Conservation (phyloP, 1,140 invertebrate species). For the Phortica variegata region DNA sequence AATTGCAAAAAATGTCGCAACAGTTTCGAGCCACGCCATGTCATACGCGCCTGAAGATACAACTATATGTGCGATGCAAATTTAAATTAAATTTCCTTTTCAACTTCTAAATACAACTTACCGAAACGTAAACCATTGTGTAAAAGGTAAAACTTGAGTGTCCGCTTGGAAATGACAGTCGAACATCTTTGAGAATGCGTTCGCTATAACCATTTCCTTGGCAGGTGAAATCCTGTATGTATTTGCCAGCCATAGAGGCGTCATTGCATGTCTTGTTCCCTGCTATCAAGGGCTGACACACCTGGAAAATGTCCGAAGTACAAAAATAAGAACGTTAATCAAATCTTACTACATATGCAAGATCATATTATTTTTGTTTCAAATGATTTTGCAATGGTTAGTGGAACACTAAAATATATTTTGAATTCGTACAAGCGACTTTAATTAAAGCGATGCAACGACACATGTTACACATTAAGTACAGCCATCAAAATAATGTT, state of each 20-base stretch:
- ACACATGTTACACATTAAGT: no score
- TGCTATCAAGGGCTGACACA: slow-evolving; percentile 66
- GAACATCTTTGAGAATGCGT: slow-evolving; percentile 70
- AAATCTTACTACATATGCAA: no score
- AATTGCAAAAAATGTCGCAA: slow-evolving; percentile 76
- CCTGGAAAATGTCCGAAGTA: slow-evolving; percentile 45
- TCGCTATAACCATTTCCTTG: slow-evolving; percentile 59
- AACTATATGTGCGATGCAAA: slow-evolving; percentile 62
- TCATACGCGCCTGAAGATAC: slow-evolving; percentile 78
- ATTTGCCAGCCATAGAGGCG: slow-evolving; percentile 62
- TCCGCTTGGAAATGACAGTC: slow-evolving; percentile 79
- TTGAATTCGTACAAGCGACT: no score
- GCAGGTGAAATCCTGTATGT: slow-evolving; percentile 69
- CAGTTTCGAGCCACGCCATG: slow-evolving; percentile 73
- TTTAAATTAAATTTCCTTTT: slow-evolving; percentile 40
- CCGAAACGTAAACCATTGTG: slow-evolving; percentile 76
- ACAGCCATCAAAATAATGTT: no score
- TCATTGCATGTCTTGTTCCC: slow-evolving; percentile 59
- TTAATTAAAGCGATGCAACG: no score
- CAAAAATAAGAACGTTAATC: no score
- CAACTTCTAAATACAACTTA: slow-evolving; percentile 61
- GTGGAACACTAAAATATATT: no score
- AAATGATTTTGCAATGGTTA: no score
- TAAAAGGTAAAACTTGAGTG: slow-evolving; percentile 81
- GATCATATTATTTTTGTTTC: no score